phyloP scores from a whole-genome alignment of 2,888 invertebrate species.

The Trichopria drosophilae region DNA sequence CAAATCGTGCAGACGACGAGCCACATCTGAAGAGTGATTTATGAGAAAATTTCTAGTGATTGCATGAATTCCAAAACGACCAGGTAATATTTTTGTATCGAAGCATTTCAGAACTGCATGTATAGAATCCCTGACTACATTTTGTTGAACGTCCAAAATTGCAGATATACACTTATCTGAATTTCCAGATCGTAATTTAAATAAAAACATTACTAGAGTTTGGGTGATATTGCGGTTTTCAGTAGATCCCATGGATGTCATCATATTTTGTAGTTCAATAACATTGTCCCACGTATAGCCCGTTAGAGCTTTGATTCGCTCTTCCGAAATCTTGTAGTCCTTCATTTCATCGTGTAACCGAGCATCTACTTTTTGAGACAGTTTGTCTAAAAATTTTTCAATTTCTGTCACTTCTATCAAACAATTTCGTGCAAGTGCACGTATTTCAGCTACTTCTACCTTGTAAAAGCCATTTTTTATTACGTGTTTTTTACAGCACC shows the following conservation, averaged over 20 bases:
- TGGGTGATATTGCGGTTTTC: constrained; percentile 9
- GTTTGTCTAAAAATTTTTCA: neutral
- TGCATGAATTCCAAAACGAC: neutral
- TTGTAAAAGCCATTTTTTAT: neutral
- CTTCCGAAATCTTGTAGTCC: neutral
- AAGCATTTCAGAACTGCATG: constrained; percentile 1
- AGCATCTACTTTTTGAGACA: constrained; percentile 1
- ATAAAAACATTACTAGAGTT: constrained; percentile 5
- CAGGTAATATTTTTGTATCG: neutral
- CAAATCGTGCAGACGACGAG: neutral
- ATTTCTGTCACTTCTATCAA: neutral
- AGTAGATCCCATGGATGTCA: neutral
- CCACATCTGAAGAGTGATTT: neutral
- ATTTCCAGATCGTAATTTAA: constrained; percentile 6
- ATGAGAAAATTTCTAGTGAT: neutral
- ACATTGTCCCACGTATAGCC: constrained; percentile 1
- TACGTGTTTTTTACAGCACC: no score
- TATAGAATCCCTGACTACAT: neutral
- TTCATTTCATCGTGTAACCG: neutral
- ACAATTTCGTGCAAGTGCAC: neutral
- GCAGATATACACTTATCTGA: neutral
- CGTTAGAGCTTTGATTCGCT: neutral
- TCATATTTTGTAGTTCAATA: neutral
- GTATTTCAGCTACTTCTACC: neutral
- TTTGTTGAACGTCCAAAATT: no score